Evolutionary conservation across 35 echinoderm and acorn worm genomes (phyloP), one percentile per base, ranked within the genome.

Genomic region (Antedon bifida): DNA sequence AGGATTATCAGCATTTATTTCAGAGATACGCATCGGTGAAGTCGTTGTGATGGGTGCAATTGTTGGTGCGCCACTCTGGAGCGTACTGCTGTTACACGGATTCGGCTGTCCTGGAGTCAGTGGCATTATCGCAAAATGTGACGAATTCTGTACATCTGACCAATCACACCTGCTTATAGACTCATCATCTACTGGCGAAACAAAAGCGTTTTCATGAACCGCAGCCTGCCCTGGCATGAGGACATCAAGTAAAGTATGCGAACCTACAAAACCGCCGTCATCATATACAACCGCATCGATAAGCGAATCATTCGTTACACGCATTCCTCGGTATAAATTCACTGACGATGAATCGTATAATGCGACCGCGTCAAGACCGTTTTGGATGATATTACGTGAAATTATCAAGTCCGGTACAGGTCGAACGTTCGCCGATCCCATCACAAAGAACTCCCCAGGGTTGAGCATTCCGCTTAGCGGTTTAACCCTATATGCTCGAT

Each of bases 271-370:
- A n/a, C 87, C 87, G 29, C 79, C 39, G 12, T 74, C 77, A 85
- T 92, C 87, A 84, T 97, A 97, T 3, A 97, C 94, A 30, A 97
- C 32, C 26, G 94, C 94, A 88, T 97, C 94, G 32, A 97, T 78
- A 17, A 97, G 81, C 31, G 80, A 86, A 30, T 26, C 75, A 75
- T 89, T 83, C 2, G 90, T 97, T 19, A 92, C 84, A 45, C 39
- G 55, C 87, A 88, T 90, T 19, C 81, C 79, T 11, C 76, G 36
- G 16, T 29, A 55, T 38, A 80, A 36, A 80, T 36, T 80, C n/a
- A 30, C 79, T 36, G 21, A 79, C 9, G 79, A 36, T 9, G 87
- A 85, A n/a, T 80, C 11, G 46, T 97, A 80, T 29, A 80, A 39
- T 0, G 78, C 78, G 9, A 80, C 78, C 0, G 78, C 78, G 30